Evolutionary conservation across 2,113 vertebrate species (phyloP), one percentile per base, ranked within the genome.

Genomic region (Gallinago media): DNA sequence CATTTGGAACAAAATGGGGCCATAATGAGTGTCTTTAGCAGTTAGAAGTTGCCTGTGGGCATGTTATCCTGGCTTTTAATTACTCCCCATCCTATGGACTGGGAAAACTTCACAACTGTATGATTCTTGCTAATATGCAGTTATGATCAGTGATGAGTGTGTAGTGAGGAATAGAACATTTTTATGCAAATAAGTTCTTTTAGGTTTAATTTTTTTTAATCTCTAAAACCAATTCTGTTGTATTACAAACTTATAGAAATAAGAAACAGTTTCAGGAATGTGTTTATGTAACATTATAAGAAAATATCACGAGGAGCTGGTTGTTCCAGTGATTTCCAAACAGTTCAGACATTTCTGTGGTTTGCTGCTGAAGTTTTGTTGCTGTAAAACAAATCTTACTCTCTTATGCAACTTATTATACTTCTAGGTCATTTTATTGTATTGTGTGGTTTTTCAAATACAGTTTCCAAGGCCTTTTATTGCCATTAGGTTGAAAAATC

Each of bases 331-430:
- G 79, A 77, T 77, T 96, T 96, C 82, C 82, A 92, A 95, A 85
- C 75, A 59, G 79, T 83, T 96, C 92, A 93, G 93, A 95, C 92
- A 96, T 97, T 97, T 96, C 93, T 96, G 92, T 97, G 96, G 96
- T 96, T 97, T 94, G 75, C 71, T 84, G 74, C 70, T 63, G 42
- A 42, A 62, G 54, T 81, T 91, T 77, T 96, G 29, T 71, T 66
- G 77, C 90, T 88, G 85, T 95, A 38, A 96, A 96, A 96, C 89
- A 96, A 84, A 92, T 95, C 75, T 62, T 52, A 23, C 44, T 78
- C 75, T 59, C 78, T 97, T 92, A 96, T 90, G 88, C 93, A 97
- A 96, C 49, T 88, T 46, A 15, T 21, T 92, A 25, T 62, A 74
- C 76, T 96, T 92, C 31, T 56, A 72, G 90, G 90, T 88, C 88